phyloP scores from a whole-genome alignment of 2,113 vertebrate genomes.

The Muscicapa adusta region DNA sequence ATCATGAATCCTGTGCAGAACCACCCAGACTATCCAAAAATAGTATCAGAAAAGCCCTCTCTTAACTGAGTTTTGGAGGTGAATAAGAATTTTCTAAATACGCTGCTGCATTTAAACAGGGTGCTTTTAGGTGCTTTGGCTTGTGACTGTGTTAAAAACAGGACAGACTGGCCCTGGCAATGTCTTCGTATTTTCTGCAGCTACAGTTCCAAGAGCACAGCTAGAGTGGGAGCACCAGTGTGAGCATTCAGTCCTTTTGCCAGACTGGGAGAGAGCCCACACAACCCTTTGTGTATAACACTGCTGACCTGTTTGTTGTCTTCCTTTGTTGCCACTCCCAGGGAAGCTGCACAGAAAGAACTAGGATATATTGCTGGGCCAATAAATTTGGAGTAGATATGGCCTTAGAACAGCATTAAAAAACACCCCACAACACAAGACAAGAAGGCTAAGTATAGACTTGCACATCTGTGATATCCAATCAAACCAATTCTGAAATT shows the following conservation, averaged over 20 bases:
- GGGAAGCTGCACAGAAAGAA: background rate
- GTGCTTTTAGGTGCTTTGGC: background rate
- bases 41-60: background rate
- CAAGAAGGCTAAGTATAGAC: background rate
- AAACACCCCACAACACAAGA: background rate
- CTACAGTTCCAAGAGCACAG: background rate
- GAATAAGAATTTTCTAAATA: background rate
- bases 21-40: background rate
- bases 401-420: background rate
- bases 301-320: background rate
- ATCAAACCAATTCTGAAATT: background rate
- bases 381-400: background rate
- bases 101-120: background rate
- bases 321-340: background rate
- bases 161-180: background rate
- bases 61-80: background rate
- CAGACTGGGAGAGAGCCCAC: background rate
- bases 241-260: background rate
- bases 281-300: background rate
- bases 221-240: background rate
- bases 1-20: background rate
- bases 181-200: background rate
- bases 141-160: background rate
- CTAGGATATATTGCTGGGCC: background rate
- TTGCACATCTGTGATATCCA: background rate